Conservation (phyloP, 2,797 vertebrate genomes). For the Capromys pilorides region DNA sequence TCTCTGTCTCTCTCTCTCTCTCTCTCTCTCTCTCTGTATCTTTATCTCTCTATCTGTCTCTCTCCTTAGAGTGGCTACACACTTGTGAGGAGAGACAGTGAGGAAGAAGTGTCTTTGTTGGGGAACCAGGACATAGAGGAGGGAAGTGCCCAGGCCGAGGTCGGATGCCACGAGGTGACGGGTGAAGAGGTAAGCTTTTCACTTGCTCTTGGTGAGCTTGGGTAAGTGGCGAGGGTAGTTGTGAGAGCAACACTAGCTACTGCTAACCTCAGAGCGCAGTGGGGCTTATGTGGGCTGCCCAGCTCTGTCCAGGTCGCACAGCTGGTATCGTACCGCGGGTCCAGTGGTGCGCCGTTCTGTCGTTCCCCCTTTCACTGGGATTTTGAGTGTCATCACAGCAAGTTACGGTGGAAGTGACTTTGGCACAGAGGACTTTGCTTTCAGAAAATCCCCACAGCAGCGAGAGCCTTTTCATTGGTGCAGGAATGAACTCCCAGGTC, state of each 20-base stretch:
- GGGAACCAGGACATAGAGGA: constrained; percentile 92
- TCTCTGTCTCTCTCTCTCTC: too few species aligned
- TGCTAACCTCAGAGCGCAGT: neutral
- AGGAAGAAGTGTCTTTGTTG: constrained; percentile 94
- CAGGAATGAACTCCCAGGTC: neutral
- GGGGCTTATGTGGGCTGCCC: neutral
- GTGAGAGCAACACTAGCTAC: neutral
- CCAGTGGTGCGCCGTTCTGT: neutral
- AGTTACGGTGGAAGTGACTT: neutral
- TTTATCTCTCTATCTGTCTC: too few species aligned
- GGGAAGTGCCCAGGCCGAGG: constrained; percentile 87
- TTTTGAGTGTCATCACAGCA: accelerated
- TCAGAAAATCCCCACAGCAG: neutral
- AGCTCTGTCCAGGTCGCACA: neutral
- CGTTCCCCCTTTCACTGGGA: neutral
- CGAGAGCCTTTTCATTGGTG: neutral
- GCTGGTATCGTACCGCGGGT: neutral
- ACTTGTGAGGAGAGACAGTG: constrained; percentile 92
- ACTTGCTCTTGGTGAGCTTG: accelerated
- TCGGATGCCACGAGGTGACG: constrained; percentile 86
- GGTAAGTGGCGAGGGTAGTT: neutral
- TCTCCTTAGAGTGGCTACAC: constrained; percentile 91
- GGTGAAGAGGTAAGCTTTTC: constrained; percentile 87
- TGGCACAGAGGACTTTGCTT: neutral
- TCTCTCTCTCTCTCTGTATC: too few species aligned